A percentile compares a stretch with the other conserved stretches of the same genome.
Conservation (phyloP, 1,140 invertebrate species). For the Holotrichia oblita region DNA sequence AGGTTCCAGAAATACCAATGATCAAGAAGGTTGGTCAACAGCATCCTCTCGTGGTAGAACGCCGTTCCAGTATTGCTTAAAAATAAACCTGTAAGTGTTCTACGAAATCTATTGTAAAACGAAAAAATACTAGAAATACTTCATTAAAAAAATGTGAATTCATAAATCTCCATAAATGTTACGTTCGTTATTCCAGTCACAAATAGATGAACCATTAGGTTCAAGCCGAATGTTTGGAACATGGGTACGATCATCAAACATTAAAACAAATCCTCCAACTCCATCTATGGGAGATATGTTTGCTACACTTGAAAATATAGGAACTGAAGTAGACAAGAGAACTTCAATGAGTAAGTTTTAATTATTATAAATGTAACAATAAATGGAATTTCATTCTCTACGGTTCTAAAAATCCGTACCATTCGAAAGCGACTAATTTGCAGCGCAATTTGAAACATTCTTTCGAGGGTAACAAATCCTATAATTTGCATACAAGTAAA, state of each 20-base stretch:
- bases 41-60: constrained; percentile 50
- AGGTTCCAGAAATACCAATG: constrained; percentile 55
- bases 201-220: constrained; percentile 63
- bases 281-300: constrained; percentile 62
- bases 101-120: background rate
- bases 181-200: constrained; percentile 52
- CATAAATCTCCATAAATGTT: background rate
- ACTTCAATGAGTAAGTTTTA: constrained; percentile 16
- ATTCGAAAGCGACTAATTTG: constrained; percentile 62
- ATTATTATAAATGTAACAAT: background rate
- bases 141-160: too few relatives aligned
- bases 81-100: constrained; percentile 61
- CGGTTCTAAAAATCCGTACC: constrained; percentile 62
- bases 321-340: constrained; percentile 61
- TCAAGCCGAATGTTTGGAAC: constrained; percentile 59
- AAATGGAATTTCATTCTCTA: constrained; percentile 13
- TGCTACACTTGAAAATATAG: constrained; percentile 61
- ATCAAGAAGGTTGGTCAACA: constrained; percentile 59
- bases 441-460: constrained; percentile 55
- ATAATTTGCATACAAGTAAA: too few relatives aligned
- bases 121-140: too few relatives aligned
- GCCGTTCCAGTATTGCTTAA: constrained; percentile 64
- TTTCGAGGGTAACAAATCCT: constrained; percentile 35
- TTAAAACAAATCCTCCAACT: constrained; percentile 52
- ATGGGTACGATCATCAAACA: constrained; percentile 55